Evolutionary conservation across 2,797 vertebrate species (phyloP).

Genomic region (Acomys russatus): DNA sequence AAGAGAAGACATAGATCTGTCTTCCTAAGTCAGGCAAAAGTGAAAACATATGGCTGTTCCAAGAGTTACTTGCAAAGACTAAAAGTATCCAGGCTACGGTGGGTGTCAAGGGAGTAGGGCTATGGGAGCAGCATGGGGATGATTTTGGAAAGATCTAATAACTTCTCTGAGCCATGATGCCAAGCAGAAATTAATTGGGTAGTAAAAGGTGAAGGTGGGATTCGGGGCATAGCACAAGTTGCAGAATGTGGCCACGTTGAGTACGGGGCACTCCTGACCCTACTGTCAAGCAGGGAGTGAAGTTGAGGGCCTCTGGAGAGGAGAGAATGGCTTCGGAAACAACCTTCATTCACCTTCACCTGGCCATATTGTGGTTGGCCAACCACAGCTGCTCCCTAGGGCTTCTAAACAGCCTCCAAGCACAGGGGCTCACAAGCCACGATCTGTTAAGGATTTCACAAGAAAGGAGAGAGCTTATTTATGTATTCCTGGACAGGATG

Average conservation of each 20-base stretch:
- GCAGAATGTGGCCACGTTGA: not conserved
- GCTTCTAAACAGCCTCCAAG: not conserved
- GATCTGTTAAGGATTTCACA: not conserved
- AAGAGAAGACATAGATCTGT: not conserved
- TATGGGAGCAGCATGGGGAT: not conserved
- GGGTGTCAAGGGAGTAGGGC: not conserved
- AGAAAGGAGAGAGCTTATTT: not conserved
- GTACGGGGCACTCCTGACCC: too few species aligned
- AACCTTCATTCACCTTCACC: not conserved
- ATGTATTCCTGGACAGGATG: not conserved
- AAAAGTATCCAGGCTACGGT: not conserved
- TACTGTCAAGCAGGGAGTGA: not conserved
- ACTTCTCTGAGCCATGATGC: not conserved
- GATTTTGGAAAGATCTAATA: not conserved
- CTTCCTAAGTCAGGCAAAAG: conserved; percentile 10
- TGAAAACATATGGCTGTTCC: not conserved
- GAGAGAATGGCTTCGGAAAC: not conserved
- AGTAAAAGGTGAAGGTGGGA: accelerated
- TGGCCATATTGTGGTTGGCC: not conserved
- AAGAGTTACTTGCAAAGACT: not conserved
- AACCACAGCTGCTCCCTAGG: not conserved
- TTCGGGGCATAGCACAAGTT: not conserved
- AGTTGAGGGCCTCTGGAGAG: not conserved
- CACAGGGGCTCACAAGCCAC: not conserved
- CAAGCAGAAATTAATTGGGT: not conserved